These are phyloP conservation scores for Erebia palarica DNA, from an alignment of 2,888 invertebrate species.

Conservation along the genomic window DNA sequence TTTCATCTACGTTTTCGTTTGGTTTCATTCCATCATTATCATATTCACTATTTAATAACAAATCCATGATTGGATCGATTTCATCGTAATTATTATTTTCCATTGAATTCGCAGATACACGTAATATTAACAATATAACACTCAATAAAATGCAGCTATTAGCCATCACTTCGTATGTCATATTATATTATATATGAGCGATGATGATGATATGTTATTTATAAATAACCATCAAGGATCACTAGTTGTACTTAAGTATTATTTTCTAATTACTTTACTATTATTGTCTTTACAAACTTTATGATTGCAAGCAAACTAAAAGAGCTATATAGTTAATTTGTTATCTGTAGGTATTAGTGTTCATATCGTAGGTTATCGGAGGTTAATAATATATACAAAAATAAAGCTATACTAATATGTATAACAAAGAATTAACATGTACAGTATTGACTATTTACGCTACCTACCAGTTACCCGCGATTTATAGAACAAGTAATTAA, in stretches of 20 bases:
- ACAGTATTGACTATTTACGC: not conserved
- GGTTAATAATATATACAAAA: not conserved
- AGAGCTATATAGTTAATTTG: not conserved
- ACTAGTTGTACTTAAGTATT: too few relatives aligned
- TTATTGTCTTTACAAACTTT: too few relatives aligned
- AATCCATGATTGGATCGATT: slow-evolving; percentile 7
- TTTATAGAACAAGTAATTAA: too few relatives aligned
- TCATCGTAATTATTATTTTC: slow-evolving; percentile 5
- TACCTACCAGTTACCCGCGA: too few relatives aligned
- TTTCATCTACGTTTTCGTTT: not conserved
- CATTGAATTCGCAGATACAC: not conserved
- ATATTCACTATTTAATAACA: slow-evolving; percentile 19
- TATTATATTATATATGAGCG: too few relatives aligned
- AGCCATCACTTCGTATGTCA: not conserved
- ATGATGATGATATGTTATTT: too few relatives aligned
- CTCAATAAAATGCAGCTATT: not conserved
- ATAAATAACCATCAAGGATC: not conserved
- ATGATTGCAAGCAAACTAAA: too few relatives aligned
- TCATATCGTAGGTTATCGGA: slow-evolving; percentile 5
- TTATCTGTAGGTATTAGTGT: not conserved
- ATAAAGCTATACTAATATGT: not conserved
- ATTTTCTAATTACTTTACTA: too few relatives aligned
- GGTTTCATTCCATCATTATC: not conserved
- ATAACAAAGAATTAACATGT: too few relatives aligned
- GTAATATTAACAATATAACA: not conserved